Conservation (phyloP, 2,113 vertebrate genomes). For the Rhabdomys dilectus region DNA sequence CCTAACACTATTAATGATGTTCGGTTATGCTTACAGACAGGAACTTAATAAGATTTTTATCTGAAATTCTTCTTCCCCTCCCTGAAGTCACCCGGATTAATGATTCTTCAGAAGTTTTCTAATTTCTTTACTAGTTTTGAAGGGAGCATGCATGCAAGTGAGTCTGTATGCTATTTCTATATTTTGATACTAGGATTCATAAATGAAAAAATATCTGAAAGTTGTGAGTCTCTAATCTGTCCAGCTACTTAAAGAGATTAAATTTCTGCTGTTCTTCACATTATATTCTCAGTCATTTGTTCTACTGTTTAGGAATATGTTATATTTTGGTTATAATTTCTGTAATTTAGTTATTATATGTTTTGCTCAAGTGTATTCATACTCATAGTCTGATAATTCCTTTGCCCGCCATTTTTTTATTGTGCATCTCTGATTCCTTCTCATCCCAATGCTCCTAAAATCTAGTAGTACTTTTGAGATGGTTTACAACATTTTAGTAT, state of each 20-base stretch:
- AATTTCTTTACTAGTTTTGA: neutral
- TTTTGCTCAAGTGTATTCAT: neutral
- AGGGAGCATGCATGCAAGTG: neutral
- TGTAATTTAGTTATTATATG: neutral
- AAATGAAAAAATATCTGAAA: neutral
- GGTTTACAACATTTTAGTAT: neutral
- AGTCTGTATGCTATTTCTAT: neutral
- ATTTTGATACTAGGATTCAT: neutral
- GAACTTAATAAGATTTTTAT: neutral
- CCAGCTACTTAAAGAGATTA: neutral
- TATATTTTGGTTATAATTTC: neutral
- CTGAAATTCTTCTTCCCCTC: neutral
- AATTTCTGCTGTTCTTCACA: neutral
- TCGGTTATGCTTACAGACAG: too few relatives aligned
- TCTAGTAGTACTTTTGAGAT: neutral
- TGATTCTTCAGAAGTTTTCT: neutral
- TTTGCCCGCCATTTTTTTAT: neutral
- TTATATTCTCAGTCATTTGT: neutral
- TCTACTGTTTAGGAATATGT: neutral
- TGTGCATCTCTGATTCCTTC: neutral
- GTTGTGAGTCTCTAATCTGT: neutral
- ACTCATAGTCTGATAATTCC: neutral
- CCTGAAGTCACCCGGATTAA: neutral
- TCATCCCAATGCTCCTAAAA: neutral
- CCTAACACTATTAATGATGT: too few relatives aligned